Evolutionary conservation across 2,888 invertebrate genomes (phyloP).

Genomic region (Campoplex nolae): DNA sequence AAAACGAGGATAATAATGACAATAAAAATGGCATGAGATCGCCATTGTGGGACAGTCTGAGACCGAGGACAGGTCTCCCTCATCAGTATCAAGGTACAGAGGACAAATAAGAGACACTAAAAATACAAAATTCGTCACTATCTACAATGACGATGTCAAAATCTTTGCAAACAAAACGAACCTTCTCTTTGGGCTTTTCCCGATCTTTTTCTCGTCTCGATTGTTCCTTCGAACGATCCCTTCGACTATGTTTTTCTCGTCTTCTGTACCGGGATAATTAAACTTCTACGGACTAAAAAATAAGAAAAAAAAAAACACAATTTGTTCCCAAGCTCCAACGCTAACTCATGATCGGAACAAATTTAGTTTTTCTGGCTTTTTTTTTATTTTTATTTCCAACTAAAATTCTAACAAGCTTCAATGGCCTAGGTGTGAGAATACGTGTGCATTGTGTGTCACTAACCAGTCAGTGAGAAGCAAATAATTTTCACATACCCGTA

Average conservation of each 20-base stretch:
- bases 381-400: not conserved
- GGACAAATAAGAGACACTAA: conserved; percentile 75
- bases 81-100: conserved; percentile 83
- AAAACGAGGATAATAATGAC: conserved; percentile 72
- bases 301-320: not conserved
- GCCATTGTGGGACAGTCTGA: conserved; percentile 81
- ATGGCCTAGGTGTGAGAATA: not conserved
- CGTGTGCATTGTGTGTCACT: not conserved
- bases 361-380: not conserved
- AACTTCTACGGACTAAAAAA: not conserved
- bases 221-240: not conserved
- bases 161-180: conserved; percentile 1
- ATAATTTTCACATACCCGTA: not conserved
- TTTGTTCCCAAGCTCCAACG: not conserved
- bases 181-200: not conserved
- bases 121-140: conserved; percentile 18
- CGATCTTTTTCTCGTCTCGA: not conserved
- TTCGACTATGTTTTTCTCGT: not conserved
- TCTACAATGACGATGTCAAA: not conserved
- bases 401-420: not conserved
- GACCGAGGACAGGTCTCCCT: conserved; percentile 79
- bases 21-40: conserved; percentile 76
- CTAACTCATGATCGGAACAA: not conserved
- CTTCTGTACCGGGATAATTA: conserved; percentile 11
- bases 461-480: not conserved